These are phyloP conservation scores for Asbolus verrucosus DNA, from an alignment of 1,140 invertebrate genomes.

Conservation along the genomic window DNA sequence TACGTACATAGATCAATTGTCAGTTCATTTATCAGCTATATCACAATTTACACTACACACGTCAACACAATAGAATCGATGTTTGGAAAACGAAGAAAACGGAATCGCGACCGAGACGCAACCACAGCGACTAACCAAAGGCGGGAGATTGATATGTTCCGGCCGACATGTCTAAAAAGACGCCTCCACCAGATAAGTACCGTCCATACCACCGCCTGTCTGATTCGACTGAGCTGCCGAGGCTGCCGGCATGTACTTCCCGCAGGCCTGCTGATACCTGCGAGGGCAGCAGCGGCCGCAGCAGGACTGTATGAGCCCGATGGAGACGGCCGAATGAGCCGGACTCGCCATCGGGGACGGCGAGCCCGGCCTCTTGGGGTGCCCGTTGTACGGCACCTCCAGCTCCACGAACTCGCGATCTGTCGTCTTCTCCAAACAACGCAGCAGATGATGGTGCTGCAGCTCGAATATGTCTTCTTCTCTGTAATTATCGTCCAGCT, in stretches of 20 bases:
- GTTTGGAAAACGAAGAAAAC: slow-evolving; percentile 50
- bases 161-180: slow-evolving; percentile 73
- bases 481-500: slow-evolving; percentile 87
- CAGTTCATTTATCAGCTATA: slow-evolving; percentile 56
- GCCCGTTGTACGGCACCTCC: slow-evolving; percentile 92
- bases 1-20: slow-evolving; percentile 38
- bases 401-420: slow-evolving; percentile 97
- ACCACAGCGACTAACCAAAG: too few relatives aligned
- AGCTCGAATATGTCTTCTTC: slow-evolving; percentile 99
- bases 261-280: slow-evolving; percentile 87
- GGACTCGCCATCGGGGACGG: slow-evolving; percentile 88
- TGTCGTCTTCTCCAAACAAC: slow-evolving; percentile 98
- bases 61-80: slow-evolving; percentile 56
- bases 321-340: slow-evolving; percentile 83
- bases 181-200: slow-evolving; percentile 85
- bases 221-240: slow-evolving; percentile 80
- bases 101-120: slow-evolving; percentile 36
- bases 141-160: slow-evolving; percentile 38
- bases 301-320: slow-evolving; percentile 83
- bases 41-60: slow-evolving; percentile 59
- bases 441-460: slow-evolving; percentile 98
- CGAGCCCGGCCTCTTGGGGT: slow-evolving; percentile 88
- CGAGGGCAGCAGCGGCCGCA: slow-evolving; percentile 89
- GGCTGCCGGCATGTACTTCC: slow-evolving; percentile 85
- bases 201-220: slow-evolving; percentile 82